Base-by-base conservation (phyloP, 53 echinoderm and acorn worm species). In the Zoroaster sp. region DNA sequence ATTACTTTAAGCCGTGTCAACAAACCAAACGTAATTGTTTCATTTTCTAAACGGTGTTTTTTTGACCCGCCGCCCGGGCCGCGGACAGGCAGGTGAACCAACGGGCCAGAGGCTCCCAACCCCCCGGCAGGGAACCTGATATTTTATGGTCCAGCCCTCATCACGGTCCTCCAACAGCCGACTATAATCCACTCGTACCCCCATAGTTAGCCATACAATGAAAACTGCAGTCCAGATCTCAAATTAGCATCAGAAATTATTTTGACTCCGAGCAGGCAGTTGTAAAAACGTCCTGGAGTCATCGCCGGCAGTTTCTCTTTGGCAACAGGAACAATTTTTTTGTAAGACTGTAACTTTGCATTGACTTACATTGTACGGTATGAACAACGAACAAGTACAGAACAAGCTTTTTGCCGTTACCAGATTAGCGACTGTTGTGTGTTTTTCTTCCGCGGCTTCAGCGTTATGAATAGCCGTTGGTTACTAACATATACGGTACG, bases 11-110 rank as follows among this genome's bases (percentile, higher is more conserved):
- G 87, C 87, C 74, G 42, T 87, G 87, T 87, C 76, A 87, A 74
- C 87, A 75, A 75, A 75, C 74, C 79, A 91, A 87, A 68, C 69
- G 71, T 91, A 67, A 75, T 54, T 59, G 53, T 91, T 91, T 78
- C 77, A 87, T 75, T 43, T 67, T 88, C 59, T 78, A 87, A 88
- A 91, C 87, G 91, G 79, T 87, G 87, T 87, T 87, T 91, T 70
- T 77, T 74, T 85, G 70, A 85, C 85, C 85, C 85, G 69, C 69
- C 71, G 85, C 85, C 85, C 71, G 85, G 85, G 70, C 69, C 85
- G 85, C 71, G 85, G 35, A 85, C 85, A 85, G 85, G 37, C 85
- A 85, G 85, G 85, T 85, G 85, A 85, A 85, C 70, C 25, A 85
- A 85, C 85, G 85, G 71, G 71, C 85, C 71, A 9, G 35, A 18